These are phyloP conservation scores for Craterocephalus amniculus DNA, from an alignment of 2,797 vertebrate genomes.

Conservation along the genomic window DNA sequence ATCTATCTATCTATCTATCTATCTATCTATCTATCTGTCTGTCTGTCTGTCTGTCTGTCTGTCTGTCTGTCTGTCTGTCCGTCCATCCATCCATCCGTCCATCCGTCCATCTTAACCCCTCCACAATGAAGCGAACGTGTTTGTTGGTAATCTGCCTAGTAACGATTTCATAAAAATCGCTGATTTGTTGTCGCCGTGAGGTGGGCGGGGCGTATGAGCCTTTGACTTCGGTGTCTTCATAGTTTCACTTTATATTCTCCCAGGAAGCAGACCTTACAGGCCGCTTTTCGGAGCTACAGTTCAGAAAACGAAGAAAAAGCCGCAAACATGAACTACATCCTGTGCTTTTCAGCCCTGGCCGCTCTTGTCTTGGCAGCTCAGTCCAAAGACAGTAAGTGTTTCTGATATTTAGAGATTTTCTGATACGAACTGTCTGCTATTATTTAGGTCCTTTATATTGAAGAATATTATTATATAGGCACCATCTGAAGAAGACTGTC, in stretches of 20 bases:
- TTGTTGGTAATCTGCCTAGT: constrained; percentile 30
- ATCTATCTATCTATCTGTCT: too few species aligned
- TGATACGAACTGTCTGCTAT: background rate
- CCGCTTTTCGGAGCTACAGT: too few species aligned
- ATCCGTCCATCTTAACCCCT: background rate
- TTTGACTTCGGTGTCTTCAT: fast-evolving
- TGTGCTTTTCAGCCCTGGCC: fast-evolving
- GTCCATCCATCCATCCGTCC: too few species aligned
- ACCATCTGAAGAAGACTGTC: too few species aligned
- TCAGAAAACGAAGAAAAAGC: fast-evolving
- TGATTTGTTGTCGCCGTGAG: constrained; percentile 47
- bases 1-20: too few species aligned
- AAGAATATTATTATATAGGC: too few species aligned
- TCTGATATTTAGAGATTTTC: fast-evolving
- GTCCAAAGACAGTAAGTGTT: constrained; percentile 54
- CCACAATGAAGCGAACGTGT: constrained; percentile 45
- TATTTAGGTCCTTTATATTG: background rate
- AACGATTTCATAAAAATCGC: constrained; percentile 19
- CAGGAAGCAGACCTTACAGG: too few species aligned
- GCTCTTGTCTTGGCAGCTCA: constrained; percentile 11
- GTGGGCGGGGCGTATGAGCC: constrained; percentile 12
- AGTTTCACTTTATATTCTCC: too few species aligned
- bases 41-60: too few species aligned
- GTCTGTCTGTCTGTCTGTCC: too few species aligned
- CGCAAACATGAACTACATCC: constrained; percentile 6